Evolutionary conservation across 2,888 invertebrate species (phyloP), one percentile per base, ranked within the genome.

Genomic region (Plagodis pulveraria): DNA sequence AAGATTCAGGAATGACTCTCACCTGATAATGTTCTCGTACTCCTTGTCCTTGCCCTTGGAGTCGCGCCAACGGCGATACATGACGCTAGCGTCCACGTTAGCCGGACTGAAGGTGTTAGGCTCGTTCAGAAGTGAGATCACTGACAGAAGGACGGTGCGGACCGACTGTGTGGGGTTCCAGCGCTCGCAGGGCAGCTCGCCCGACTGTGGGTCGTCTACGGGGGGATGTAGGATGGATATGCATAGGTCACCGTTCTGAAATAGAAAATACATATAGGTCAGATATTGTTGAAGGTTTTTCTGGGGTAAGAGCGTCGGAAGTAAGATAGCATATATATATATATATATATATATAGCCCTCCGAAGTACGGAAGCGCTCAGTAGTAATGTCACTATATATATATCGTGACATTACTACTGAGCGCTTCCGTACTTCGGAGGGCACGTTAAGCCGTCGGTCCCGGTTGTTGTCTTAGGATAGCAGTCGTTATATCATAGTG

Each of bases 101-200:
- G 99, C 99, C 48, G 99, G 99, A 78, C 99, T 99, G 93, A 96
- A 99, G 69, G 99, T 99, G 93, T 99, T 99, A 68, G 99, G 99
- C 93, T 99, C 99, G 93, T 99, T 99, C 80, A 99, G 94, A 69
- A 99, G 94, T 11, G 99, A 99, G 83, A 99, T 99, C 74, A 99
- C 99, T 65, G 99, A 99, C 64, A 99, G 94, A 70, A 99, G 94
- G 78, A 99, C 98, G 52, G 99, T 99, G 86, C 99, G 97, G 81
- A 99, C 99, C 81, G 98, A 99, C 93, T 99, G 99, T 71, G 99
- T 99, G 55, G 99, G 99, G 94, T 99, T 99, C 99, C 99, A 99
- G 88, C 99, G 96, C 92, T 99, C 99, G 91, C 99, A 99, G 0
- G 99, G 99, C 78, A 99, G 91, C 89, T 99, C 99, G 34, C 99